Evolutionary conservation across 1,140 invertebrate genomes (phyloP), one percentile per base, ranked within the genome.

Genomic region (Paralvinella palmiformis): DNA sequence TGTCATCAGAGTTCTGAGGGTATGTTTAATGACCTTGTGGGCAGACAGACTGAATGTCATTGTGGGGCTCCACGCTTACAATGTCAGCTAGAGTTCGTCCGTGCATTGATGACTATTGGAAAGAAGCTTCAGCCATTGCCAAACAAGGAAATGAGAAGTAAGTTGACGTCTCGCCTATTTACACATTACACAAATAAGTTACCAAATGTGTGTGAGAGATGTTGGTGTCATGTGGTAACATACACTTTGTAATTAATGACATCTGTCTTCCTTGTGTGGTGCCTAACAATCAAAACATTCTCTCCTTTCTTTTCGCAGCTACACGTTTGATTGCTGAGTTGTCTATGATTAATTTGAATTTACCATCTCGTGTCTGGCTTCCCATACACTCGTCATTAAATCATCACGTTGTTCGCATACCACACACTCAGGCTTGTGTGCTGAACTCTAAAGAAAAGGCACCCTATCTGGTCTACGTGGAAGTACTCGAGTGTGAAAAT

Each of bases 371-470:
- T 64, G 96, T 99, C 59, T 99, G 96, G 95, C 82, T 99, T 64
- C 96, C 96, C 17, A 84, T 98, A 37, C 85, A 89, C 72, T 73
- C 72, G 20, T 85, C 84, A 68, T 74, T 72, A n/a, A 78, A 84
- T 35, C 78, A 79, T 60, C 89, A 96, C 75, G 88, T 96, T 68
- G 88, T 96, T 36, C 83, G 92, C 72, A 91, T 96, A 76, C 93
- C 95, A 33, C 93, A 94, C 64, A 91, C 93, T 71, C 89, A 91
- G 67, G 92, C 95, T 52, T 94, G 94, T 58, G 94, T 99, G 50
- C 87, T 99, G 57, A 99, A 99, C 80, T 98, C 94, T 56, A 99
- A 99, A 84, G 96, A 98, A 80, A 98, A 98, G 85, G 94, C 96
- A 48, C 96, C 96, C 0, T 99, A 96, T 78, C 91, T 98, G 74